Evolutionary conservation across 2,797 vertebrate genomes (phyloP), one percentile per base, ranked within the genome.

Genomic region (Odontamblyopus rebecca): DNA sequence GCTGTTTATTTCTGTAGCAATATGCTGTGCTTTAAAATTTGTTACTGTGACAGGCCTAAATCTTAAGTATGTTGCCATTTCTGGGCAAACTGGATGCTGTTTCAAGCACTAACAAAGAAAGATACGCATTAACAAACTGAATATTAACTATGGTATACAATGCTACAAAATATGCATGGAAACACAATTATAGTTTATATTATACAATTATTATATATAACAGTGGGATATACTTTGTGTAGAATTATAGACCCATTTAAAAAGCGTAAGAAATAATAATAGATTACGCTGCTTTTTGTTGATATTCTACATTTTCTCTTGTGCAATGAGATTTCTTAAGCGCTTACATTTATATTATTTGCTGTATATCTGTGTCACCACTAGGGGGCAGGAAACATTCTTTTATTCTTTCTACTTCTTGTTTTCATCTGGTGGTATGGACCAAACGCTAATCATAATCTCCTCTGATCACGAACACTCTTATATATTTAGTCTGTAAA

Each of bases 371-470:
- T 1, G 1, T 56, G 1, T 0, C 2, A 63, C 82, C 91, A 89
- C 77, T 74, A 73, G 89, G 79, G 76, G 89, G 87, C 87, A 90
- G 84, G 88, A 89, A 78, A 77, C 3, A 80, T 60, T 73, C 72
- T 74, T 2, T 0, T 66, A 6, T 18, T 8, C 50, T 64, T 60
- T 35, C 54, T 12, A 26, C 19, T 61, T 69, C 13, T 76, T 75
- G 6, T n/a, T 19, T 59, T 27, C 9, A 9, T 11, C 5, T 60
- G 4, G 3, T 16, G 30, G 2, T 18, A 18, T 60, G 4, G 7
- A 60, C 35, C n/a, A 63, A 63, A 23, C 61, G 8, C 35, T n/a
- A n/a, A 61, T 61, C 27, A 27, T 59, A 59, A 5, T 15, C 26
- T 18, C 7, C 11, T 48, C 15, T 48, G 12, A 48, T 48, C 56